A percentile compares a stretch with the other conserved stretches of the same genome.
phyloP scores from a whole-genome alignment of 1,140 invertebrate genomes.

The Orius insidiosus region DNA sequence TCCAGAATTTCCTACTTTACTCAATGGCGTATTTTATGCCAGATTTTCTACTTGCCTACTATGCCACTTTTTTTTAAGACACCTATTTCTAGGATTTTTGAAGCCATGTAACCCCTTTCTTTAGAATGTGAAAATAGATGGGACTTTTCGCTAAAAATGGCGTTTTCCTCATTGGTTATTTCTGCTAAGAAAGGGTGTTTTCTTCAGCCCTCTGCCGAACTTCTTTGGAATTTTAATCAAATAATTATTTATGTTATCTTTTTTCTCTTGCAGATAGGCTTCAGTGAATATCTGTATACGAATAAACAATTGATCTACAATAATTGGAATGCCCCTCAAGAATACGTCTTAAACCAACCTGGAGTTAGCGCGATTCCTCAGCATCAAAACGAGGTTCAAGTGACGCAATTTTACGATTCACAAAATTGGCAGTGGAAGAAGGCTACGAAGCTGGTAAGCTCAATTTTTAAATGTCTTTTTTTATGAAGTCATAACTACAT shows the following conservation, averaged over 20 bases:
- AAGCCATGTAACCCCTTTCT: no score
- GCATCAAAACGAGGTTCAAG: conserved; percentile 3
- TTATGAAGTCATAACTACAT: background rate
- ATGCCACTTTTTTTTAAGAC: no score
- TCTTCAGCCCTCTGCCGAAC: no score
- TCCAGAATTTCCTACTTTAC: background rate
- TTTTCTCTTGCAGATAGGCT: background rate
- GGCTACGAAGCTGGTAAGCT: conserved; percentile 19
- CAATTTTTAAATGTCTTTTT: background rate
- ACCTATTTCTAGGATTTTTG: no score
- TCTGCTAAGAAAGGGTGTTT: no score
- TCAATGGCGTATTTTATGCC: no score
- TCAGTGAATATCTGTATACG: no score
- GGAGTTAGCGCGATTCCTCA: conserved; percentile 11
- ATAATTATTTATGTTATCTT: background rate
- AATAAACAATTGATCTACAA: background rate
- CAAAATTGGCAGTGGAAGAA: conserved; percentile 14
- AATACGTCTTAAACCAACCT: background rate
- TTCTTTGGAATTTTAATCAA: no score
- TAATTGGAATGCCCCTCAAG: background rate
- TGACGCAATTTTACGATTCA: background rate
- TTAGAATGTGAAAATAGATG: no score
- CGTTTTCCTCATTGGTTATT: no score
- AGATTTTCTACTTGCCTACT: no score
- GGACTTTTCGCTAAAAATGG: no score